Base-by-base conservation (phyloP, 2,113 vertebrate species). In the Corvus hawaiiensis region DNA sequence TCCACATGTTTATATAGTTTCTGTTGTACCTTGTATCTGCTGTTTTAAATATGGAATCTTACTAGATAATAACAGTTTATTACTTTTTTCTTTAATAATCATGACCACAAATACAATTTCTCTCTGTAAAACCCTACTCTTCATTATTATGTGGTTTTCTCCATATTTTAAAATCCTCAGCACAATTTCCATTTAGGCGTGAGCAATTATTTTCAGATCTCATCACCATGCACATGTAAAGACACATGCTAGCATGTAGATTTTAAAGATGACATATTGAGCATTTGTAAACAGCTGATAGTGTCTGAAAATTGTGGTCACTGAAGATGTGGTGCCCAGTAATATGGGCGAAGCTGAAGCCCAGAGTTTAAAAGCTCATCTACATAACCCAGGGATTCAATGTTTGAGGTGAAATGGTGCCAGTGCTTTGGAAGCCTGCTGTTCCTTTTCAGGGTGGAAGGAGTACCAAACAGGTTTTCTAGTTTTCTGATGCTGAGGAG, bases 301-400 rank as follows among this genome's bases (percentile, higher is more conserved):
- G 9, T 8, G 16, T 62, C 39, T 83, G 74, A 35, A 77, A 82
- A 78, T 48, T 30, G 26, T 20, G 9, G 32, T 66, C 7, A 6
- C 33, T 51, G 63, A 64, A 79, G 37, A 20, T 49, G 33, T 13
- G 7, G 23, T 84, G 16, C 8, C 22, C 24, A 21, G 37, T 32
- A 43, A 21, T 19, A 5, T 2, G 17, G 52, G 14, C 15, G 13
- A 6, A 63, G 59, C 21, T 18, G 55, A 85, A 73, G 19, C 9
- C 26, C 11, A 10, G 8, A 10, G 37, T 87, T 75, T 44, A 59
- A 63, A 80, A 79, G 5, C 39, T 82, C 18, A 6, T 66, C 22
- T 55, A 2, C 0, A 0, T 85, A 71, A 66, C 23, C 13, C 9
- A 49, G 15, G 16, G 7, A n/a, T 82, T 55, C 0, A 0, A 13